Evolutionary conservation across 2,113 vertebrate genomes (phyloP).

Genomic region (Neopipo cinnamomea): DNA sequence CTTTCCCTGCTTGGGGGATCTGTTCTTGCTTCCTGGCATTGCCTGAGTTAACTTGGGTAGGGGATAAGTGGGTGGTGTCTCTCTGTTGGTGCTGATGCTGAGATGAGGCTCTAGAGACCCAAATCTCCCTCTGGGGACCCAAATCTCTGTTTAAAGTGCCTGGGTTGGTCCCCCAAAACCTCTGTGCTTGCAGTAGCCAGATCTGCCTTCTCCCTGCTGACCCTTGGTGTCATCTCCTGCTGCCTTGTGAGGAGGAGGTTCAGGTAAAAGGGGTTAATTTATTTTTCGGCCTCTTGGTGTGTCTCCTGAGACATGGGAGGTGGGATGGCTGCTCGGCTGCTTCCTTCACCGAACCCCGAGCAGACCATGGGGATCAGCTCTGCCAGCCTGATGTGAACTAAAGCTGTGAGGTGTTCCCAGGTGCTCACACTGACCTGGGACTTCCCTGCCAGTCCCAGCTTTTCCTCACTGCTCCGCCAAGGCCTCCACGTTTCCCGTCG

Average conservation of each 20-base stretch:
- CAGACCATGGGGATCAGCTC: neutral
- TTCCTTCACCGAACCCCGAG: accelerated
- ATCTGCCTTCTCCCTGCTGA: neutral
- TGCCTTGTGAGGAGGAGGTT: neutral
- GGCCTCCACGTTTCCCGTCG: neutral
- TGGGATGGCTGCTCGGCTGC: neutral
- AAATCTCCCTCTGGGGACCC: neutral
- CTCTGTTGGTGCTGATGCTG: neutral
- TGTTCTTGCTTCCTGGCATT: neutral
- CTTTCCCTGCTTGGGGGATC: neutral
- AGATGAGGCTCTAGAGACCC: neutral
- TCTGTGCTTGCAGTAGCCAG: neutral
- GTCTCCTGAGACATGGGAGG: neutral
- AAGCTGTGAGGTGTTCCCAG: accelerated
- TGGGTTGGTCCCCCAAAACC: neutral
- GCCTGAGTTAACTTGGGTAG: neutral
- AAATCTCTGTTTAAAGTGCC: neutral
- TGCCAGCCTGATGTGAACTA: neutral
- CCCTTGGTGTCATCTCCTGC: neutral
- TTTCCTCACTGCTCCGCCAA: neutral
- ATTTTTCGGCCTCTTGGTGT: neutral
- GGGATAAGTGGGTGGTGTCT: neutral
- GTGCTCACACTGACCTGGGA: neutral
- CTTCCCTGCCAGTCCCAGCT: neutral
- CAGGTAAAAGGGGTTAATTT: neutral